Evolutionary conservation across 2,797 vertebrate genomes (phyloP), one percentile per base, ranked within the genome.

Genomic region (Cirrhinus mrigala): DNA sequence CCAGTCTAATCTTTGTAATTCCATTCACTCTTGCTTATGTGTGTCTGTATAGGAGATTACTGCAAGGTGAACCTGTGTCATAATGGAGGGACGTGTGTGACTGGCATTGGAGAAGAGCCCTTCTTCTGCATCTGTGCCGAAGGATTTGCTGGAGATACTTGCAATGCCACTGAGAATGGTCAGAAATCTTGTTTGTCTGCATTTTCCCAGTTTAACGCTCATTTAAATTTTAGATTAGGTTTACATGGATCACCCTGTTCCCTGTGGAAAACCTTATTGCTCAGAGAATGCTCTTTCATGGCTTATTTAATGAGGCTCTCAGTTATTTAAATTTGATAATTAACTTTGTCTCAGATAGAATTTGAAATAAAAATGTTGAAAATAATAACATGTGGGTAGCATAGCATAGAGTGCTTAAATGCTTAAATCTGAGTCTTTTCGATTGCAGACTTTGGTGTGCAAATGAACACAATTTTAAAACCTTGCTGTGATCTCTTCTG

Each of bases 61-160:
- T 99, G 98, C 22, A 93, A 97, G 0, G 95, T 96, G 79, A 97
- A 97, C 88, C 58, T 90, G 37, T 99, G 98, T 93, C 94, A 95
- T 82, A 97, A 99, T 15, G 98, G 97, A 82, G 98, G 96, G 27
- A 98, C 97, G 0, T 99, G 98, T 90, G 92, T 99, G 89, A 95
- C 93, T 0, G 94, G 94, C 20, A 92, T 96, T 2, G 96, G 95
- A 48, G 95, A 94, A 0, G 92, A 94, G 22, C 94, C 95, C 3
- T 97, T 96, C 93, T 94, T 97, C 93, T 99, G 98, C 86, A 96
- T 99, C 94, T 99, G 98, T 76, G 89, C 94, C 0, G 96, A 98
- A 3, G 98, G 97, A 84, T 98, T 97, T 15, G 87, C 92, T 1
- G 98, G 98, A 68, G 95, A 95, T 89, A 93, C 95, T 40, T 99